A percentile compares a stretch with the other conserved stretches of the same genome.
Evolutionary conservation across 1,140 invertebrate genomes (phyloP).

Genomic region (Doryteuthis pealeii): DNA sequence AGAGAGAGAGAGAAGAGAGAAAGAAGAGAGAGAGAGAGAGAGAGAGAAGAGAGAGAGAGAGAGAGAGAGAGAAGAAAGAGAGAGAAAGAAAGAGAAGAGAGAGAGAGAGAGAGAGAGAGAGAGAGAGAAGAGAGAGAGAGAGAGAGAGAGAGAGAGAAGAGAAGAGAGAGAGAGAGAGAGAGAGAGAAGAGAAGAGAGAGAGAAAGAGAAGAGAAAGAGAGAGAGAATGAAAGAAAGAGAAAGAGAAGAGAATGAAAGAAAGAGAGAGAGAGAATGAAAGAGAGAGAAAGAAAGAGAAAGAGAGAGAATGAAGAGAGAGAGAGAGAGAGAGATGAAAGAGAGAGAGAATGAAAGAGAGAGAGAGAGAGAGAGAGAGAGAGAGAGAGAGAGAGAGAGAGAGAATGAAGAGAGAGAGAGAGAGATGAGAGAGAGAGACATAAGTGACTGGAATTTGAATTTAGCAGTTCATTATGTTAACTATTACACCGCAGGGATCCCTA

Average conservation of each 20-base stretch:
- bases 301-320: not conserved
- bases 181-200: conserved; percentile 6
- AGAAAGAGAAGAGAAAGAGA: not conserved
- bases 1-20: not conserved
- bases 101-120: not conserved
- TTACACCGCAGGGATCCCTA: too few relatives aligned
- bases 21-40: conserved; percentile 8
- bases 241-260: too few relatives aligned
- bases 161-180: conserved; percentile 15
- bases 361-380: not conserved
- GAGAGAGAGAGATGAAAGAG: conserved; percentile 1
- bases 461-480: too few relatives aligned
- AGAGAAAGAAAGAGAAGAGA: not conserved
- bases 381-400: not conserved
- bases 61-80: conserved; percentile 9
- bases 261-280: too few relatives aligned
- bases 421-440: too few relatives aligned
- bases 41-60: conserved; percentile 16
- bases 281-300: not conserved
- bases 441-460: too few relatives aligned
- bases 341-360: too few relatives aligned
- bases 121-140: not conserved
- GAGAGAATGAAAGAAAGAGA: too few relatives aligned
- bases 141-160: not conserved
- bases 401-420: not conserved